Evolutionary conservation across 2,888 invertebrate species (phyloP), one percentile per base, ranked within the genome.

Genomic region (Lasioglossum calceatum): DNA sequence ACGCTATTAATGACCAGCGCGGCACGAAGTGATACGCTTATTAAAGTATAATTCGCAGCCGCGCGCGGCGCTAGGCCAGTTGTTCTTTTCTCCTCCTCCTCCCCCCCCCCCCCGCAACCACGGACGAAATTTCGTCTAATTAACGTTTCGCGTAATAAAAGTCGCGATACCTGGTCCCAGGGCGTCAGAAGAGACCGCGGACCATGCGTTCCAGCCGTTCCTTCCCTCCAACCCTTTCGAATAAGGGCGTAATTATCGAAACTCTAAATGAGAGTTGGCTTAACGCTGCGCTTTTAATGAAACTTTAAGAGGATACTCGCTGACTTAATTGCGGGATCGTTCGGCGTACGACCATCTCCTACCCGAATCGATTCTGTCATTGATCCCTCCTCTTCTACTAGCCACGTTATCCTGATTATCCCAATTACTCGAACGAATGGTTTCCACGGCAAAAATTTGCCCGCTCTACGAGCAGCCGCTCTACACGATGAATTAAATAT

Each of bases 41-140:
- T 90, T 89, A 88, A 87, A 81, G 77, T 78, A 73, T 83, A 84
- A 87, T 84, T 84, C 84, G 54, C 87, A 80, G 79, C 47, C 32
- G n/a, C n/a, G n/a, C n/a, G n/a, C n/a, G 78, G 47, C 42, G 50
- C 54, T 36, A n/a, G 19, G 39, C 12, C 47, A n/a, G 39, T n/a
- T n/a, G 12, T 64, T 47, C 27, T 80, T 44, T 76, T 61, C 61
- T 27, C 61, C 27, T 61, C 0, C 61, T 4, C 4, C n/a, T n/a
- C n/a, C n/a, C 58, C n/a, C 32, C 47, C 42, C 47, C 27, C 4
- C 64, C 3, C 1, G 16, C 23, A 12, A 1, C 44, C 27, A 23
- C 7, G 39, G n/a, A 77, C 79, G 73, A 79, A 87, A 86, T 81
- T 81, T 81, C 79, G 27, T 74, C 58, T 76, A 87, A 86, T 87